Base-by-base conservation (phyloP, 2,797 vertebrate genomes). In the Chaetophractus vellerosus region DNA sequence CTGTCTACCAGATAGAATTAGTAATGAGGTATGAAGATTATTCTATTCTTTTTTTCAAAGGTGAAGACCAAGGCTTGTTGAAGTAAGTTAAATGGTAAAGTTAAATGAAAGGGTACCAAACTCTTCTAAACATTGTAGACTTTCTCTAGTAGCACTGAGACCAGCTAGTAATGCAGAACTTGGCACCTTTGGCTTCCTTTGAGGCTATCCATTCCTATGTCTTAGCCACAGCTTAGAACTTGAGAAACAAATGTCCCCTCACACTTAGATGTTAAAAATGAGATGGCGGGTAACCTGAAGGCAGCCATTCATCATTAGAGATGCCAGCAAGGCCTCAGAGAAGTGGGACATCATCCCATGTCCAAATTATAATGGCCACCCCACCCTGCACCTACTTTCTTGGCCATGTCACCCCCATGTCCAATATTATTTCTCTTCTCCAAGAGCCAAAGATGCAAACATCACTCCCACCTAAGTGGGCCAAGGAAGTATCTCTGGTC, bases 21-120 rank as follows among this genome's bases (percentile, higher is more conserved):
- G 6, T 80, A 66, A 95, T 76, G n/a, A 96, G 74, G 19, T 66
- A 72, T 48, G 61, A 89, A n/a, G 50, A 75, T 75, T 91, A 92
- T 50, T n/a, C 33, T 59, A 18, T 21, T 50, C 75, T 45, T 93
- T 92, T 45, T 93, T 92, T 74, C 84, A 16, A 59, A 83, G 95
- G n/a, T 81, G 28, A 91, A 96, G 52, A 93, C 79, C 93, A 96
- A 96, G 45, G 9, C 84, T 94, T 94, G 33, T 7, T 96, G 74
- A 88, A 15, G 31, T 93, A 78, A 69, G 59, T 91, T 80, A 87
- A 95, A 85, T 36, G 63, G 41, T 26, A 95, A 90, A 91, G 31
- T 78, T 91, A 86, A 87, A 87, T 88, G 61, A 88, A 86, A 87
- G 31, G 72, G 26, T 26, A 19, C 19, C 55, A 55, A 92, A n/a